Evolutionary conservation across 2,888 invertebrate genomes (phyloP).

Genomic region (Cremastobaeus sp.): DNA sequence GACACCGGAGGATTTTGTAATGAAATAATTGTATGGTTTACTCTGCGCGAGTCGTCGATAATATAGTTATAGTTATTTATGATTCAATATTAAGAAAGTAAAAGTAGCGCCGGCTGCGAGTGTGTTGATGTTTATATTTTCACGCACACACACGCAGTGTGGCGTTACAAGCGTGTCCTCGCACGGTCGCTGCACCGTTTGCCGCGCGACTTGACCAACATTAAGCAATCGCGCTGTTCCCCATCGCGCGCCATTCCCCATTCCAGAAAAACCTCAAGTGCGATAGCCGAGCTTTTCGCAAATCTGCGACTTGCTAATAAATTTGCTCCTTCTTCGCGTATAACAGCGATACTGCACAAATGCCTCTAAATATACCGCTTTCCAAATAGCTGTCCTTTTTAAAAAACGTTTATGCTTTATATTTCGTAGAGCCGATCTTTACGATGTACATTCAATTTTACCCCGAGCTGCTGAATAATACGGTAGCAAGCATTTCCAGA

Average conservation of each 20-base stretch:
- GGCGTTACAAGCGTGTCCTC: constrained; percentile 75
- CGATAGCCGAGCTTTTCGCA: constrained; percentile 36
- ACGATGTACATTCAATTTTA: too few species aligned
- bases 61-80: constrained; percentile 41
- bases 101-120: constrained; percentile 66
- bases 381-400: too few species aligned
- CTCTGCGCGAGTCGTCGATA: background rate
- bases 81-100: constrained; percentile 69
- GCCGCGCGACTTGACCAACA: constrained; percentile 70
- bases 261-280: constrained; percentile 68
- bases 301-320: too few species aligned
- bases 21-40: constrained; percentile 28
- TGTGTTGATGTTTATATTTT: constrained; percentile 55
- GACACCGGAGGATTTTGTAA: constrained; percentile 41
- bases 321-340: too few species aligned
- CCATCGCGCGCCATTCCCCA: constrained; percentile 65
- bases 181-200: constrained; percentile 76
- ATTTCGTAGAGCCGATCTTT: too few species aligned
- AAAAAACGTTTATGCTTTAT: too few species aligned
- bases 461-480: too few species aligned
- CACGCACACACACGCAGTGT: constrained; percentile 62
- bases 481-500: too few species aligned
- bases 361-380: too few species aligned
- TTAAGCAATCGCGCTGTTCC: constrained; percentile 73
- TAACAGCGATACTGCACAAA: too few species aligned